Conservation (phyloP, 2,113 vertebrate genomes). For the Atrichornis clamosus region DNA sequence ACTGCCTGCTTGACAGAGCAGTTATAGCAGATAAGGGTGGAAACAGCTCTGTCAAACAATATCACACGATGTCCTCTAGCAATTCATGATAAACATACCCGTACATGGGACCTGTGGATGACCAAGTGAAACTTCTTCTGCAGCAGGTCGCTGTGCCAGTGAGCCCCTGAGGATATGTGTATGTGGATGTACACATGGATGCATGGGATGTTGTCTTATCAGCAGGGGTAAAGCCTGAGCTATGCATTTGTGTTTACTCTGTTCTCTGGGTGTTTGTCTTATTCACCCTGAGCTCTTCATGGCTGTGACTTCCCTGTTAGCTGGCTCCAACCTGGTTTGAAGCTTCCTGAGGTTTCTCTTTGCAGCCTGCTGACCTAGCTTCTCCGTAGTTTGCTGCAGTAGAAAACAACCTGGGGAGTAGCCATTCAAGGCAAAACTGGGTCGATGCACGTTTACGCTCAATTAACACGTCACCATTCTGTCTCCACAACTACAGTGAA, state of each 20-base stretch:
- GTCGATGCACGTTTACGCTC: background rate
- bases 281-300: background rate
- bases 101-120: background rate
- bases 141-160: rapidly evolving
- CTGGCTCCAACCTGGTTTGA: background rate
- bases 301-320: background rate
- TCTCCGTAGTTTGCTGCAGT: background rate
- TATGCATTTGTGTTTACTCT: background rate
- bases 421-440: background rate
- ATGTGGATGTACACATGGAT: background rate
- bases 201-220: background rate
- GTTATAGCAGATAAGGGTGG: background rate
- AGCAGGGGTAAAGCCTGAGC: background rate
- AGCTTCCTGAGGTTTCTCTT: background rate
- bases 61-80: background rate
- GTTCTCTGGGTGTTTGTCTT: background rate
- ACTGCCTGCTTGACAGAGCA: background rate
- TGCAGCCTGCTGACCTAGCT: background rate
- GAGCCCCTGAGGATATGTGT: background rate
- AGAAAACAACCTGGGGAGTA: background rate
- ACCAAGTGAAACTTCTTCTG: background rate
- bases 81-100: background rate
- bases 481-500: background rate
- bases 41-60: background rate
- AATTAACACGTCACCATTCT: slow-evolving; percentile 22